phyloP scores from a whole-genome alignment of 1,140 invertebrate species.

The Cylas formicarius region DNA sequence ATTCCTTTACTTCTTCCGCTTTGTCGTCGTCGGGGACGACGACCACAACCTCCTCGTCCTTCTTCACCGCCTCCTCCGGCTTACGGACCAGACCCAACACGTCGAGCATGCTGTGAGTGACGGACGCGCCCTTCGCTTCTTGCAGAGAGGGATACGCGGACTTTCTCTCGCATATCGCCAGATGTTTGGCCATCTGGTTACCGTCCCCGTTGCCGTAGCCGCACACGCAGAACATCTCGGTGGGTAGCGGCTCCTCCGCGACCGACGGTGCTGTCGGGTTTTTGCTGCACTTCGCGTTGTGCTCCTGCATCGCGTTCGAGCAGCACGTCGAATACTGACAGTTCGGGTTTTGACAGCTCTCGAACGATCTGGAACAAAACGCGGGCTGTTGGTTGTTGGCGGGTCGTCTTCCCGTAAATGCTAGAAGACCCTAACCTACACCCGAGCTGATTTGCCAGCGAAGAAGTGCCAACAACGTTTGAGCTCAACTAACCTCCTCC shows the following conservation, averaged over 20 bases:
- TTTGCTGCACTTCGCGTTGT: constrained; percentile 52
- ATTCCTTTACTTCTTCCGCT: too few relatives aligned
- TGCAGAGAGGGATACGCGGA: constrained; percentile 54
- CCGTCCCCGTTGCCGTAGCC: constrained; percentile 60
- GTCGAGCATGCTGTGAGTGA: constrained; percentile 49
- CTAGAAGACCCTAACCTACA: too few relatives aligned
- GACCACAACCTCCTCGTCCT: too few relatives aligned
- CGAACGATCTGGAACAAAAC: constrained; percentile 55
- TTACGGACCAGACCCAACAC: constrained; percentile 47
- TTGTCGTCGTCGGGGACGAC: too few relatives aligned
- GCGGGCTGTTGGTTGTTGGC: too few relatives aligned
- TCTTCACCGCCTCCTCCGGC: constrained; percentile 29
- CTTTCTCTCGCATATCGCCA: constrained; percentile 54
- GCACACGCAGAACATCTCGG: constrained; percentile 64
- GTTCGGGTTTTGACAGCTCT: constrained; percentile 55
- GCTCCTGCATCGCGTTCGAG: constrained; percentile 63
- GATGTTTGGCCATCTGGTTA: constrained; percentile 57
- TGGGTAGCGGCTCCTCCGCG: constrained; percentile 48
- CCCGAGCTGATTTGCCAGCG: too few relatives aligned
- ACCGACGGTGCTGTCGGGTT: constrained; percentile 48
- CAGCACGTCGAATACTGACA: constrained; percentile 73
- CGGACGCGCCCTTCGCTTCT: constrained; percentile 50
- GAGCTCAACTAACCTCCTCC: too few relatives aligned
- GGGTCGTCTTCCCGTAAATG: too few relatives aligned
- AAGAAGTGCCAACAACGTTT: too few relatives aligned